Base-by-base conservation (phyloP, 2,797 vertebrate species). In the Cynodonichthys magdalenae region DNA sequence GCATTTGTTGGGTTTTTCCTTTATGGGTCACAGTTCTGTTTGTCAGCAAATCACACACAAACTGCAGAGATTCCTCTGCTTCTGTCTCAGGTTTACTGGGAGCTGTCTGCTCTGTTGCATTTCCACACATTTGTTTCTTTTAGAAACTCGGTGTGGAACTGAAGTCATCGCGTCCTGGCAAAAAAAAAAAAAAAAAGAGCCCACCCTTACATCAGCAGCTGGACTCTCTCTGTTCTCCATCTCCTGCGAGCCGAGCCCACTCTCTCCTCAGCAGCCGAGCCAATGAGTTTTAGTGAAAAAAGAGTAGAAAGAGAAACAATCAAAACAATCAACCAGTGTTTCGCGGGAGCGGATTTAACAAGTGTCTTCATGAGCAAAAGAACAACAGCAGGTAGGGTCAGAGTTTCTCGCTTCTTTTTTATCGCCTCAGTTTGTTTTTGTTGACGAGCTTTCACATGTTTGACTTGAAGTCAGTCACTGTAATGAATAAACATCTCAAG, bases 241-340 rank as follows among this genome's bases (percentile, higher is more conserved):
- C 73, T 77, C 53, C 45, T 14, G 1, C 72, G 14, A 76, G 39
- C 74, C 46, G 28, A 85, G 79, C 71, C 64, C 20, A 69, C 79
- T 84, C 78, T 77, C 75, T 81, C 83, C 73, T 74, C 77, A 9
- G 31, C 66, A 46, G 62, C 67, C 57, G 17, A 61, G 63, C 85
- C 87, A 88, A 84, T 85, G 86, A 91, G 83, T 90, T 89, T 83
- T 70, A 5, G 76, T 58, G 59, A 66, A 74, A 64, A 52, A 47
- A 52, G 12, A 14, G 17, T 27, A 49, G 6, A 15, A 1, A 49
- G 24, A 63, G 68, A 53, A 59, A 24, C 24, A 24, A 75, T 17
- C 70, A 69, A 53, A 59, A 24, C 24, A 24, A 75, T 17, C 70
- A 66, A 63, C 65, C 88, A 66, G 79, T 65, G 79, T 80, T 69